phyloP scores from a whole-genome alignment of 2,888 invertebrate genomes.

The Drosophila mayaguana region DNA sequence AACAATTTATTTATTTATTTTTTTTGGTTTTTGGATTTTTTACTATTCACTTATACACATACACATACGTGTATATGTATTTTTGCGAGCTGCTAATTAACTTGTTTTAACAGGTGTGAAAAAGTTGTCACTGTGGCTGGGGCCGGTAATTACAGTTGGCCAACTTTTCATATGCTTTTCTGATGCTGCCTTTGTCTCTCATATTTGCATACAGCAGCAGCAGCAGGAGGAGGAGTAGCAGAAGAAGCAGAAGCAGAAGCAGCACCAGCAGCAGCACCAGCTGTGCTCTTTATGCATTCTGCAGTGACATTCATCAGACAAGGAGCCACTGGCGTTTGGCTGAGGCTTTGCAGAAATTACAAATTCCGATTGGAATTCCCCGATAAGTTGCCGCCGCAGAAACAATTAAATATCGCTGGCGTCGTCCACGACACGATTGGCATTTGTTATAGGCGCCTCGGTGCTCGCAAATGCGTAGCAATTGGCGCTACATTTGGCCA shows the following conservation, averaged over 20 bases:
- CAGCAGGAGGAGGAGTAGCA: slow-evolving; percentile 7
- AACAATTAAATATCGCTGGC: slow-evolving; percentile 85
- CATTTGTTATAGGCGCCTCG: slow-evolving; percentile 81
- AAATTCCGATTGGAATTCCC: slow-evolving; percentile 83
- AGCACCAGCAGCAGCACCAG: no score
- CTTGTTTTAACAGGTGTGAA: slow-evolving; percentile 83
- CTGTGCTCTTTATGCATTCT: slow-evolving; percentile 50
- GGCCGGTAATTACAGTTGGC: slow-evolving; percentile 79
- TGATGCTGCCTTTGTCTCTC: slow-evolving; percentile 53
- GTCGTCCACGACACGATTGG: slow-evolving; percentile 80
- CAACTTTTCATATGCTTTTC: slow-evolving; percentile 77
- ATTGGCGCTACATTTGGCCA: slow-evolving; percentile 82
- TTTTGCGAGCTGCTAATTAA: slow-evolving; percentile 82
- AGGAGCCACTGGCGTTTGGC: slow-evolving; percentile 45
- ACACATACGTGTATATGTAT: slow-evolving; percentile 24
- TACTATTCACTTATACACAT: slow-evolving; percentile 8
- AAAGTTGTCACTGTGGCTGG: slow-evolving; percentile 72
- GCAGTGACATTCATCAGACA: slow-evolving; percentile 81
- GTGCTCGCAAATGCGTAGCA: slow-evolving; percentile 79
- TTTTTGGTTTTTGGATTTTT: slow-evolving; percentile 36
- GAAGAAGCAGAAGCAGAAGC: slow-evolving; percentile 24
- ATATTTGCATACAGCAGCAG: slow-evolving; percentile 70
- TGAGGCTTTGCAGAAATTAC: slow-evolving; percentile 77
- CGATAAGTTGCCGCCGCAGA: slow-evolving; percentile 78
- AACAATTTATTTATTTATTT: slow-evolving; percentile 23